Evolutionary conservation across 1,140 invertebrate genomes (phyloP).

Genomic region (Ctenoplectra terminalis): DNA sequence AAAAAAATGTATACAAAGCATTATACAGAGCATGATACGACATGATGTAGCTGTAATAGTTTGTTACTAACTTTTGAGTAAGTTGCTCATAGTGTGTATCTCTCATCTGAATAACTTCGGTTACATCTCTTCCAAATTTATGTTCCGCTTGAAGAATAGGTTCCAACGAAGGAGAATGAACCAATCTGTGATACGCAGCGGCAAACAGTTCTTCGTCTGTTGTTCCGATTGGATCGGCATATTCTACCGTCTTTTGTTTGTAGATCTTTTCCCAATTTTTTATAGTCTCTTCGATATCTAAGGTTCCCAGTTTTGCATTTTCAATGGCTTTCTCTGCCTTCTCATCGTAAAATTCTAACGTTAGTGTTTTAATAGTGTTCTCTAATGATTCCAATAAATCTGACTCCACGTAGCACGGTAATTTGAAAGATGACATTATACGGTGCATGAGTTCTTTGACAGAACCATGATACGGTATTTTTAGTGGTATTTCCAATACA

Average conservation of each 20-base stretch:
- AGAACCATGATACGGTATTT: constrained; percentile 85
- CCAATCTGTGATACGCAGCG: constrained; percentile 91
- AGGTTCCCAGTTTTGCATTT: constrained; percentile 82
- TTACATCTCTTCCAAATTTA: constrained; percentile 89
- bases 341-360: constrained; percentile 84
- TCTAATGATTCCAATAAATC: constrained; percentile 83
- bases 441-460: constrained; percentile 87
- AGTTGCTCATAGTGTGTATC: constrained; percentile 87
- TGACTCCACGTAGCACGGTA: constrained; percentile 87
- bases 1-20: not conserved
- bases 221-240: constrained; percentile 87
- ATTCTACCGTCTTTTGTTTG: constrained; percentile 87
- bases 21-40: not conserved
- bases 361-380: constrained; percentile 82
- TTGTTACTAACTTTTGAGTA: constrained; percentile 84
- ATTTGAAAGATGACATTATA: constrained; percentile 87
- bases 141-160: constrained; percentile 91
- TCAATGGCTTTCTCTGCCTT: constrained; percentile 83
- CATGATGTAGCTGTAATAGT: no score
- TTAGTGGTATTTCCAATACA: constrained; percentile 85
- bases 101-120: constrained; percentile 86
- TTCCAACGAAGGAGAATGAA: constrained; percentile 91
- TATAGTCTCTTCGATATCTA: constrained; percentile 87
- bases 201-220: constrained; percentile 91
- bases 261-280: constrained; percentile 88